phyloP scores from a whole-genome alignment of 2,113 vertebrate species.

The Melanocharis versteri region DNA sequence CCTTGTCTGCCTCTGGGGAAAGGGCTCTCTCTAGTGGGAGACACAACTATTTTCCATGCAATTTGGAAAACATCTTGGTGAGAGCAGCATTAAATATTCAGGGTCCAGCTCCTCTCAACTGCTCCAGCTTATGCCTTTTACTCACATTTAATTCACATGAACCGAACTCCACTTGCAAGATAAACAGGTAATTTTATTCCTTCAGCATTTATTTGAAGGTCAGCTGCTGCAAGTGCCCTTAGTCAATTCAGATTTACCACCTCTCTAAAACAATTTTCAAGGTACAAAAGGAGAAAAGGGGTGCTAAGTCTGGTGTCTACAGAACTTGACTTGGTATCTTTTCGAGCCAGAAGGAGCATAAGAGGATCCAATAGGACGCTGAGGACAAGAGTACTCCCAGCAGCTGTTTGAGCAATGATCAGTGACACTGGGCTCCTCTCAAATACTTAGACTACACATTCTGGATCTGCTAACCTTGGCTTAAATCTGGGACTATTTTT shows the following conservation, averaged over 20 bases:
- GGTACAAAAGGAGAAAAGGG: not conserved
- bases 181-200: not conserved
- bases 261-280: not conserved
- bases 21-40: not conserved
- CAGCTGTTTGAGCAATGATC: not conserved
- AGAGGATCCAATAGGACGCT: not conserved
- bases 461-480: constrained; percentile 24
- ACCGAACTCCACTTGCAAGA: not conserved
- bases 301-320: not conserved
- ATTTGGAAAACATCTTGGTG: not conserved
- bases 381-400: not conserved
- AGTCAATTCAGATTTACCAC: not conserved
- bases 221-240: not conserved
- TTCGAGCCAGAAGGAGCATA: not conserved
- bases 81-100: not conserved
- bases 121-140: not conserved
- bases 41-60: not conserved
- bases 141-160: not conserved
- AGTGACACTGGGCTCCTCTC: not conserved
- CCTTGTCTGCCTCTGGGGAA: not conserved
- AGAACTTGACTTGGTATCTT: not conserved
- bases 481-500: constrained; percentile 31
- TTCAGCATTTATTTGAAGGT: not conserved
- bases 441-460: not conserved
- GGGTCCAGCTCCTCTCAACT: not conserved